phyloP scores from a whole-genome alignment of 1,140 invertebrate genomes.

The Micrasema longulum region DNA sequence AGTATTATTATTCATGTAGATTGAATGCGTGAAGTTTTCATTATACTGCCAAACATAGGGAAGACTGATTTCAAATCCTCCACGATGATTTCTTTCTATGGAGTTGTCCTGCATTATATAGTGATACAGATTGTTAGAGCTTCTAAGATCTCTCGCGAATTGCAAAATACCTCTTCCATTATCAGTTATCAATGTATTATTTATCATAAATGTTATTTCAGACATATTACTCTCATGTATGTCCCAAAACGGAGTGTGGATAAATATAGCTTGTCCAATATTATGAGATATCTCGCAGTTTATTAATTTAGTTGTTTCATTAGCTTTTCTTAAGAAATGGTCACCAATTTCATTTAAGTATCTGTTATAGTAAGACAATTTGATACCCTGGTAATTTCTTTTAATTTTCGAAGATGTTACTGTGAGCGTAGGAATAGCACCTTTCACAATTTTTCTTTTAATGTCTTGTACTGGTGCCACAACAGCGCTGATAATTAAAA shows the following conservation, averaged over 20 bases:
- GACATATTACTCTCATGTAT: conserved; percentile 84
- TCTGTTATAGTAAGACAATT: conserved; percentile 90
- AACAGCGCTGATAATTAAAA: conserved; percentile 85
- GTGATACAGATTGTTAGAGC: conserved; percentile 95
- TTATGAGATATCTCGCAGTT: conserved; percentile 86
- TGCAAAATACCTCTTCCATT: conserved; percentile 89
- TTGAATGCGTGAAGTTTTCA: conserved; percentile 92
- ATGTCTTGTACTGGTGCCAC: conserved; percentile 77
- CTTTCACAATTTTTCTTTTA: conserved; percentile 77
- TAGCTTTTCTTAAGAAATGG: conserved; percentile 86
- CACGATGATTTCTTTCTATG: conserved; percentile 84
- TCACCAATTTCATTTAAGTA: conserved; percentile 86
- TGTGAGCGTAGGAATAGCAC: conserved; percentile 80
- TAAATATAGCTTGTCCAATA: conserved; percentile 80
- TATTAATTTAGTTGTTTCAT: conserved; percentile 86
- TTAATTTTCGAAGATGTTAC: conserved; percentile 80
- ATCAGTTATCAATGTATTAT: conserved; percentile 83
- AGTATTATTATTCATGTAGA: conserved; percentile 88
- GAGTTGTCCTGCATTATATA: conserved; percentile 91
- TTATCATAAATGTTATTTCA: conserved; percentile 87
- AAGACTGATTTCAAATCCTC: conserved; percentile 86
- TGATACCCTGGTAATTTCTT: conserved; percentile 84
- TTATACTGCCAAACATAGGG: conserved; percentile 97
- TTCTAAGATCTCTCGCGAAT: conserved; percentile 88
- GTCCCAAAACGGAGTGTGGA: conserved; percentile 88